These are phyloP conservation scores for Rapana venosa DNA, from an alignment of 2,888 invertebrate species.

Conservation along the genomic window DNA sequence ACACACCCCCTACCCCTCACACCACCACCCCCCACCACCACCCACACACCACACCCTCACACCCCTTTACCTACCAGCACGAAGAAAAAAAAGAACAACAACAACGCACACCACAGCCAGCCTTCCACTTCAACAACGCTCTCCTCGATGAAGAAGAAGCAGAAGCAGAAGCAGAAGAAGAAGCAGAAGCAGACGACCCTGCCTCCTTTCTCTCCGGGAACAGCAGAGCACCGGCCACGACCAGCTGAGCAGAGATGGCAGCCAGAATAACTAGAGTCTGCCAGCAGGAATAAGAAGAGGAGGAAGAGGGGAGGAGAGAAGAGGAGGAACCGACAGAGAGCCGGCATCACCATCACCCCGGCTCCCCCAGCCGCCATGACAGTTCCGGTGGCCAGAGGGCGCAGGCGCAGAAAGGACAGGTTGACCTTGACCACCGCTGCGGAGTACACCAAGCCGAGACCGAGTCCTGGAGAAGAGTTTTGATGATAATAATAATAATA, in stretches of 20 bases:
- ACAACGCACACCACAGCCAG: too few relatives aligned
- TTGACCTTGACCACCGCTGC: conserved; percentile 22
- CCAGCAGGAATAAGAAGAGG: conserved; percentile 2
- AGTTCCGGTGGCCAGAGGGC: conserved; percentile 11
- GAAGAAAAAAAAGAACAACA: too few relatives aligned
- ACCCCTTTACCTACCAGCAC: too few relatives aligned
- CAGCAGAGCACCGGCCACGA: conserved; percentile 24
- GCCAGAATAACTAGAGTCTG: neutral
- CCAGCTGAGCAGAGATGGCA: conserved; percentile 9
- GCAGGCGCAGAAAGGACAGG: conserved; percentile 21
- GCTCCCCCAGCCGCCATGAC: conserved; percentile 13
- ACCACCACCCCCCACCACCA: too few relatives aligned
- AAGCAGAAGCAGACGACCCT: neutral
- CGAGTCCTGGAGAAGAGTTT: conserved; percentile 2
- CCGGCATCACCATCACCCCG: conserved; percentile 25
- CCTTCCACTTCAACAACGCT: too few relatives aligned
- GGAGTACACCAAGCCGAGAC: conserved; percentile 20
- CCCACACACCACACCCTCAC: too few relatives aligned
- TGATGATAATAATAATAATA: conserved; percentile 38
- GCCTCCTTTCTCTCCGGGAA: neutral
- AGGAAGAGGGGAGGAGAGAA: too few relatives aligned
- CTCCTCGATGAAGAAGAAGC: too few relatives aligned
- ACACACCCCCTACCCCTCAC: too few relatives aligned
- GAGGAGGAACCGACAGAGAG: neutral
- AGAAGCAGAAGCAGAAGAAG: too few relatives aligned